phyloP scores from a whole-genome alignment of 2,888 invertebrate species.

The Argyresthia albistria region DNA sequence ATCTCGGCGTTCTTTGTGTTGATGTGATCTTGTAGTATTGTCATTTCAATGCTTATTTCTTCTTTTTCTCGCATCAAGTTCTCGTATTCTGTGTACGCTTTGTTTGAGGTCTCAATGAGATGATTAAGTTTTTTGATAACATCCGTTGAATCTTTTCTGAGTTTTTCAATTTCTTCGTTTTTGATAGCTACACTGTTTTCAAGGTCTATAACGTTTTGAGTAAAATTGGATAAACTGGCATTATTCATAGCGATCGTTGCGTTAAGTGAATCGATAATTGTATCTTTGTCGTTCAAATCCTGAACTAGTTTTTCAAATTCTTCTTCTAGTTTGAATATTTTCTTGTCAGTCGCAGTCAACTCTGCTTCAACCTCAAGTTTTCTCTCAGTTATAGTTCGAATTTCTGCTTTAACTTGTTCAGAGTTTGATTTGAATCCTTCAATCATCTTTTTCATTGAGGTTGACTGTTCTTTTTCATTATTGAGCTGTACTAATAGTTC shows the following conservation, averaged over 20 bases:
- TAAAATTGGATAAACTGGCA: conserved; percentile 21
- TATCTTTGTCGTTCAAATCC: conserved; percentile 52
- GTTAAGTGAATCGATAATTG: conserved; percentile 41
- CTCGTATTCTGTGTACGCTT: conserved; percentile 7
- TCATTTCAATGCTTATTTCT: conserved; percentile 32
- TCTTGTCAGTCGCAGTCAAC: conserved; percentile 34
- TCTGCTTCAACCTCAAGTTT: conserved; percentile 38
- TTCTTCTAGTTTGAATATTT: conserved; percentile 46
- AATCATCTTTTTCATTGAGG: conserved; percentile 27
- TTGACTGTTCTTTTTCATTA: conserved; percentile 10
- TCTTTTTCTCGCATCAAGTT: conserved; percentile 8
- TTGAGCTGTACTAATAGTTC: background rate
- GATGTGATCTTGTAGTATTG: conserved; percentile 33
- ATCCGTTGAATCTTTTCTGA: conserved; percentile 21
- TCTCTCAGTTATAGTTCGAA: conserved; percentile 23
- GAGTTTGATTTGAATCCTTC: conserved; percentile 22
- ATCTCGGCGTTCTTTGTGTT: conserved; percentile 31
- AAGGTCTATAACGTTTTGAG: conserved; percentile 28
- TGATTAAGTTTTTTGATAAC: conserved; percentile 22
- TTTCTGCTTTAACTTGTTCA: conserved; percentile 29
- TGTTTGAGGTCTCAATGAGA: conserved; percentile 31
- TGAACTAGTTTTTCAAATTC: conserved; percentile 43
- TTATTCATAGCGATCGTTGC: conserved; percentile 29
- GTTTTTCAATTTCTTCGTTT: conserved; percentile 36
- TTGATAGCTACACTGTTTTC: conserved; percentile 29